These are phyloP conservation scores for Aplysina aerophoba DNA, from an alignment of 37 sponge, comb jelly and placozoan genomes.

Conservation along the genomic window DNA sequence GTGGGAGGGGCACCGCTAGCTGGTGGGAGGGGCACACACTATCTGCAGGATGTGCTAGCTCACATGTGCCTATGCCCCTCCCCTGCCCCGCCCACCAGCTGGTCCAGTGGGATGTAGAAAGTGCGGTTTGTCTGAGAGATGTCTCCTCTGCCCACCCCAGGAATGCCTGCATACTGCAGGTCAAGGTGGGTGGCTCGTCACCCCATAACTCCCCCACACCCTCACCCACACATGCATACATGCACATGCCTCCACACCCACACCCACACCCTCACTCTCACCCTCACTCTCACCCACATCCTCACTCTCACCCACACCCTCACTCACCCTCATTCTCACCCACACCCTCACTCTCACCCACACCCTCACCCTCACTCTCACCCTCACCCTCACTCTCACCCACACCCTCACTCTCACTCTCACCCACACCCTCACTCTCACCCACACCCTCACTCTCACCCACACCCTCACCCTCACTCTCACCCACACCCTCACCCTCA, in stretches of 20 bases:
- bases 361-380: background rate
- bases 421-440: background rate
- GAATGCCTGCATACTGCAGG: constrained; percentile 67
- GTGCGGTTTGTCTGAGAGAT: constrained; percentile 51
- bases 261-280: background rate
- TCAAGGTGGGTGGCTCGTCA: constrained; percentile 46
- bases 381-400: background rate
- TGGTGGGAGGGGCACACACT: too few species aligned
- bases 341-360: background rate
- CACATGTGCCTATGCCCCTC: too few species aligned
- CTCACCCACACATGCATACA: background rate
- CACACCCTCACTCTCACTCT: background rate
- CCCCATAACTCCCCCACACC: background rate
- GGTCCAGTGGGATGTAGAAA: constrained; percentile 72
- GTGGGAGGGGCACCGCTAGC: constrained; percentile 43
- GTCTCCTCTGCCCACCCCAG: constrained; percentile 73
- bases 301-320: background rate
- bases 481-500: background rate
- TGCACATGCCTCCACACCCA: background rate
- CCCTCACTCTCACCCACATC: background rate
- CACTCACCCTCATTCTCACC: background rate
- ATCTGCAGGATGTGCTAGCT: background rate
- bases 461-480: background rate
- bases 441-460: too few species aligned
- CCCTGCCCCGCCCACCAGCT: background rate